These are phyloP conservation scores for Plagiodera versicolora DNA, from an alignment of 2,888 invertebrate species.

Conservation along the genomic window DNA sequence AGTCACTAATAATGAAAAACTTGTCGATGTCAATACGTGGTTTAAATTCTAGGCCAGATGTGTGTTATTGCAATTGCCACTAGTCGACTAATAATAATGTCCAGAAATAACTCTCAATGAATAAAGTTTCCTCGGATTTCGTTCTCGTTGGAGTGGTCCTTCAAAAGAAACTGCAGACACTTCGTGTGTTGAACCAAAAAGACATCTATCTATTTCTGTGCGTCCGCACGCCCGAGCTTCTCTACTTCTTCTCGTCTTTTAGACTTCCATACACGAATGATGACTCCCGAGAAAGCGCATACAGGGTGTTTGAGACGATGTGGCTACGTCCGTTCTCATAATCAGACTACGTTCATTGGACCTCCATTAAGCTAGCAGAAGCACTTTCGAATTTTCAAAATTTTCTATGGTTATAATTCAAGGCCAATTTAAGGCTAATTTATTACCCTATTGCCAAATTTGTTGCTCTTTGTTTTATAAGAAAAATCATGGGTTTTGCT, in stretches of 20 bases:
- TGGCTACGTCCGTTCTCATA: no score
- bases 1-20: no score
- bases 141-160: neutral
- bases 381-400: no score
- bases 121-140: neutral
- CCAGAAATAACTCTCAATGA: neutral
- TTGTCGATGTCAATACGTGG: no score
- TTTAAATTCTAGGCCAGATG: neutral
- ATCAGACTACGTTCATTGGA: no score
- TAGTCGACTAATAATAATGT: neutral
- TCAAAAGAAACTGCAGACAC: slow-evolving; percentile 3
- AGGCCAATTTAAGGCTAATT: no score
- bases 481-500: no score
- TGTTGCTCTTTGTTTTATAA: no score
- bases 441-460: no score
- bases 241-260: neutral
- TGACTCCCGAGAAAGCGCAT: neutral
- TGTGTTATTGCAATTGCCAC: no score
- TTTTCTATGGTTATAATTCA: no score
- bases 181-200: slow-evolving; percentile 34
- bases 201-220: slow-evolving; percentile 49
- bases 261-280: neutral
- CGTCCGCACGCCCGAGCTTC: slow-evolving; percentile 44
- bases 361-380: no score
- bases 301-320: neutral